phyloP scores from a whole-genome alignment of 2,113 vertebrate genomes.

The Thalassarche chlororhynchos region DNA sequence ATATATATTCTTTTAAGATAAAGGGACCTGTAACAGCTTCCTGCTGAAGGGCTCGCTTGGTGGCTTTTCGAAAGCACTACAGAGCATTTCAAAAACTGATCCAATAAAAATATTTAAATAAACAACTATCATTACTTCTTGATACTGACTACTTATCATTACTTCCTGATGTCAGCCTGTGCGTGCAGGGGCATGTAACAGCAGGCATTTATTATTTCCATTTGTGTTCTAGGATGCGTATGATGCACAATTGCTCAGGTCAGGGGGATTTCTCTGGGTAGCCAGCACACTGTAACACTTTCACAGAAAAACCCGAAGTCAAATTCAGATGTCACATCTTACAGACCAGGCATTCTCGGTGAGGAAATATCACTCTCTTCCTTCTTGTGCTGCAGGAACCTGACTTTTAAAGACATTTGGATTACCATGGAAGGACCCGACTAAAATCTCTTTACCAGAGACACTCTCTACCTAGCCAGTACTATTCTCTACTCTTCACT shows the following conservation, averaged over 20 bases:
- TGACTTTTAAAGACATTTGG: not conserved
- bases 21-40: not conserved
- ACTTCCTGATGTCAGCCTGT: not conserved
- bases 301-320: not conserved
- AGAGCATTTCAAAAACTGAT: not conserved
- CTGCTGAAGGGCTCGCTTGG: not conserved
- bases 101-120: not conserved
- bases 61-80: not conserved
- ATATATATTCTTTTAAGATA: not conserved
- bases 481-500: not conserved
- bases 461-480: not conserved
- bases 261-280: not conserved
- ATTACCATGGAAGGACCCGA: not conserved
- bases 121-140: not conserved
- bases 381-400: not conserved
- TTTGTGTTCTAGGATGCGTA: not conserved
- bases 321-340: not conserved
- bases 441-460: not conserved
- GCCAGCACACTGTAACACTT: rapidly evolving
- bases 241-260: not conserved
- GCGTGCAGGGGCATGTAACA: not conserved
- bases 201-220: not conserved
- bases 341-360: not conserved
- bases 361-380: not conserved
- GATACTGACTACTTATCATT: not conserved